These are phyloP conservation scores for Emesis russula DNA, from an alignment of 2,888 invertebrate genomes.

Conservation along the genomic window DNA sequence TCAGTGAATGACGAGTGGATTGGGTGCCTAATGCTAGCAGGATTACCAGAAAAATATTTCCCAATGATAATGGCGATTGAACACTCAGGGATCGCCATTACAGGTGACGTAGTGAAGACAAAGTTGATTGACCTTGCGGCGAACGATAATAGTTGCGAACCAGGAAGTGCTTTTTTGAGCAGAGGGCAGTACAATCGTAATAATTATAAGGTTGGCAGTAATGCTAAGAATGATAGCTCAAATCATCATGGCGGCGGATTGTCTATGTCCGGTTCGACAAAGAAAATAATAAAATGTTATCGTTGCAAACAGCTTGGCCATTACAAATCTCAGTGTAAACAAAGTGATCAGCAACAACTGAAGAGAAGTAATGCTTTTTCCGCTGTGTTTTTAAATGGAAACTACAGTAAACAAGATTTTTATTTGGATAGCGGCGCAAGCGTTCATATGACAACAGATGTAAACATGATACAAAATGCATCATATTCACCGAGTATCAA, in stretches of 20 bases:
- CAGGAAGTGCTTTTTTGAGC: too few relatives aligned
- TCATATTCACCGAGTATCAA: slow-evolving; percentile 38
- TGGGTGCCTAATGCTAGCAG: too few relatives aligned
- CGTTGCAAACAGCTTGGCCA: slow-evolving; percentile 49
- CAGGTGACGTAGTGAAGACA: too few relatives aligned
- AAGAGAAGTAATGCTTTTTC: slow-evolving; percentile 14
- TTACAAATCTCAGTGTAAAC: slow-evolving; percentile 33
- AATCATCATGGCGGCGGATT: background rate
- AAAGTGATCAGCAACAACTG: background rate
- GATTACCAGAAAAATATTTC: too few relatives aligned
- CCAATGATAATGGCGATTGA: too few relatives aligned
- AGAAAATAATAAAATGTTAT: slow-evolving; percentile 49
- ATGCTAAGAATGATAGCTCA: background rate
- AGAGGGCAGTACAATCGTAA: too few relatives aligned
- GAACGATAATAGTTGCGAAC: too few relatives aligned
- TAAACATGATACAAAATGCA: slow-evolving; percentile 40
- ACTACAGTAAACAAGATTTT: slow-evolving; percentile 41
- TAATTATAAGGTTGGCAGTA: too few relatives aligned
- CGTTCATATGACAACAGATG: slow-evolving; percentile 45
- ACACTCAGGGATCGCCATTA: too few relatives aligned
- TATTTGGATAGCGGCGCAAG: slow-evolving; percentile 51
- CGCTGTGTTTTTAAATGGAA: slow-evolving; percentile 43
- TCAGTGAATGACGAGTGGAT: too few relatives aligned
- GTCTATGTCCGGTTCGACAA: slow-evolving; percentile 67
- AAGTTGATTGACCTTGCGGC: too few relatives aligned